These are phyloP conservation scores for Trichogramma evanescens DNA, from an alignment of 2,888 invertebrate genomes.

Conservation along the genomic window DNA sequence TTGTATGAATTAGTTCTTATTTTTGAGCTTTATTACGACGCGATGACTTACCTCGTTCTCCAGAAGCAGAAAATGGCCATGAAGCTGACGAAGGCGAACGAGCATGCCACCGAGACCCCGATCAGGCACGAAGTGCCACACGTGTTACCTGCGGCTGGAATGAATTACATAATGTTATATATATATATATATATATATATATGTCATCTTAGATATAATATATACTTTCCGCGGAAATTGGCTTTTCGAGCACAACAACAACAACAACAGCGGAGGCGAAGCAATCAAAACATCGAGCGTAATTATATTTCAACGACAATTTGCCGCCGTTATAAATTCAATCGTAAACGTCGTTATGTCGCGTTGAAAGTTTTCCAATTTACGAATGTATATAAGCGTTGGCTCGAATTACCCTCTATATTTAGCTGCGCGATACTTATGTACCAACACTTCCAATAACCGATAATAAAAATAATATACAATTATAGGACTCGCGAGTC, in stretches of 20 bases:
- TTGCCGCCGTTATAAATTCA: too few species aligned
- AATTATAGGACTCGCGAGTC: too few species aligned
- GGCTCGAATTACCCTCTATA: too few species aligned
- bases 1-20: neutral
- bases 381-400: too few species aligned
- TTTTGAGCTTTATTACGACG: neutral
- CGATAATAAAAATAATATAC: too few species aligned
- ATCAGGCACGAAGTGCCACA: slow-evolving; percentile 50
- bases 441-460: too few species aligned
- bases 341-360: too few species aligned
- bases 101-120: slow-evolving; percentile 45
- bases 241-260: neutral
- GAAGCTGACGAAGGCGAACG: slow-evolving; percentile 42
- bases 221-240: neutral
- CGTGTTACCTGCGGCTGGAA: slow-evolving; percentile 31
- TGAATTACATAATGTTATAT: neutral
- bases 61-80: slow-evolving; percentile 35
- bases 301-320: too few species aligned
- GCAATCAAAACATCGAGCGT: too few species aligned
- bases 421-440: too few species aligned
- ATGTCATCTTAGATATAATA: neutral
- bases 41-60: slow-evolving; percentile 35
- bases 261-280: too few species aligned
- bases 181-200: neutral
- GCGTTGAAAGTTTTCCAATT: too few species aligned